Conservation (phyloP, 2,113 vertebrate genomes). For the Actenoides hombroni region DNA sequence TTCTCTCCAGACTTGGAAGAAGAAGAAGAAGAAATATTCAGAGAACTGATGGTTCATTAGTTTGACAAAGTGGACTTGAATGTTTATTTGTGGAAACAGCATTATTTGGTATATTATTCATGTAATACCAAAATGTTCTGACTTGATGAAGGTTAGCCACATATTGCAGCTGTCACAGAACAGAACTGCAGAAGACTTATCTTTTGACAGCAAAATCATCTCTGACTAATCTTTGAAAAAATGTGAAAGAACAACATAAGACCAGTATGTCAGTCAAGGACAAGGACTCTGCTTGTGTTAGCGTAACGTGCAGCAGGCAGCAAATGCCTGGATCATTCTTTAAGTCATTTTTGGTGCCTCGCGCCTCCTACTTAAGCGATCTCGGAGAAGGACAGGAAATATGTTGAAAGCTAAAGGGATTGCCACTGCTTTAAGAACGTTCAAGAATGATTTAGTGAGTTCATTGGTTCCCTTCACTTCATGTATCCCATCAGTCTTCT, state of each 20-base stretch:
- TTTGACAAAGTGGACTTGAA: background rate
- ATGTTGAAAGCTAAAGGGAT: background rate
- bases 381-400: background rate
- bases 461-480: background rate
- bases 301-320: background rate
- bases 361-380: background rate
- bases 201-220: slow-evolving; percentile 55
- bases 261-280: slow-evolving; percentile 19
- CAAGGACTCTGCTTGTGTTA: background rate
- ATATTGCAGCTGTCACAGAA: slow-evolving; percentile 34
- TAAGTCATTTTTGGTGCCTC: background rate
- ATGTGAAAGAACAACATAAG: background rate
- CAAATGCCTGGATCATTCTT: slow-evolving; percentile 8
- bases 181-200: background rate
- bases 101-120: slow-evolving; percentile 13
- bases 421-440: background rate
- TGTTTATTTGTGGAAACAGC: background rate
- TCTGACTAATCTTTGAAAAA: slow-evolving; percentile 42
- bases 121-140: background rate
- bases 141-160: slow-evolving; percentile 39
- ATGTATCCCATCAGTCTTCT: slow-evolving; percentile 9
- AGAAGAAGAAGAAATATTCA: background rate
- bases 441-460: background rate
- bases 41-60: background rate
- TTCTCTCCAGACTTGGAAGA: background rate